Base-by-base conservation (phyloP, 37 sponge, comb jelly and placozoan genomes). In the Aphrocallistes beatrix region DNA sequence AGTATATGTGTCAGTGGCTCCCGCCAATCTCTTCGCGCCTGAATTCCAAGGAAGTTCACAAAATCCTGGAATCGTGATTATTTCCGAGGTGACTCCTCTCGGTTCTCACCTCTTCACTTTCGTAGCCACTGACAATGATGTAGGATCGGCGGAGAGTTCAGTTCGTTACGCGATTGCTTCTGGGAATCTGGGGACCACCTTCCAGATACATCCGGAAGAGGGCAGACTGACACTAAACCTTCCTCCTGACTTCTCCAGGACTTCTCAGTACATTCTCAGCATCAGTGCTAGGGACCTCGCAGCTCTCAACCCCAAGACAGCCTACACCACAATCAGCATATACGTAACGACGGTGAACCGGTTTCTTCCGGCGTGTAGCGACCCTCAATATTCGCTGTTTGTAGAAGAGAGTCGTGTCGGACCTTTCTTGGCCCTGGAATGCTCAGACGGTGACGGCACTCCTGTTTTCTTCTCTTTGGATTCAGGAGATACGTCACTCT, bases 151-250 rank as follows among this genome's bases (percentile, higher is more conserved):
- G 1, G 75, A 60, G 75, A 60, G 75, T 60, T 25, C 10, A 60
- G 75, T 60, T 3, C 10, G 28, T 60, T 60, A 60, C n/a, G 21
- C 17, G 6, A 60, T 60, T 25, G 3, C 21, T 60, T 60, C 75
- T 32, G 75, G 75, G n/a, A 60, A 60, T 60, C 10, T 60, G 28
- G 75, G 75, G n/a, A 28, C 28, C 32, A 60, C 75, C 3, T 60
- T 60, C 34, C 75, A 60, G 75, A 60, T 60, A 19, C 75, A 60
- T 60, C 75, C 75, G n/a, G 75, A 60, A 25, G 75, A 60, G n/a
- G 75, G 75, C 25, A 28, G 3, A 6, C 75, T 60, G 3, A 60
- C 34, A 6, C 34, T 60, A 30, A 60, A 60, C n/a, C n/a, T 30
- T 60, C 75, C 75, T 13, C 75, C n/a, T 30, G 75, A 60, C n/a